Evolutionary conservation across 2,888 invertebrate species (phyloP), one percentile per base, ranked within the genome.

Genomic region (Ennomos erosarius): DNA sequence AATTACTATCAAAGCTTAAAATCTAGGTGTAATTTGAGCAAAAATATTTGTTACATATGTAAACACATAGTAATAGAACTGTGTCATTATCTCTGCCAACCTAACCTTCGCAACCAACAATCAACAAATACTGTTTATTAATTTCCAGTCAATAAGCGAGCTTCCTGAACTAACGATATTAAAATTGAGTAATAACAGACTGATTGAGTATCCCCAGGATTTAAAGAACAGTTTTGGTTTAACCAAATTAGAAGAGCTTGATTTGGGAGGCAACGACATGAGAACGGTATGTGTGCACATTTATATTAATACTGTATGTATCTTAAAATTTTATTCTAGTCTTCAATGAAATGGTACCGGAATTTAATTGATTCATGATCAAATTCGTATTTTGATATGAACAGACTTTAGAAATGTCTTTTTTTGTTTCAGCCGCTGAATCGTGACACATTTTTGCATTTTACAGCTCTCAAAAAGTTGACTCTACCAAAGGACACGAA

Each of bases 241-340:
- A 55, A 85, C 77, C 10, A 85, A 90, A 66, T 73, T 93, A 55
- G 76, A 85, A 72, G 87, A 87, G 67, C 70, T 93, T 26, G 86
- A 93, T 68, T 79, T 93, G 52, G 87, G 90, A 59, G 88, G 88
- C 62, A 93, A 93, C 65, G 90, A 90, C 50, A 87, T 91, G 77
- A 82, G 88, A 81, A 82, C 85, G 76, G 90, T 90, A 85, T 78
- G 68, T 65, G 37, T 40, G n/a, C n/a, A n/a, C 9, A 12, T 39
- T 35, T 64, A 47, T n/a, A 37, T 33, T 49, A 11, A 42, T 42
- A 16, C 38, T 46, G 6, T 34, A 8, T 10, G 13, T 9, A 12
- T n/a, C n/a, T 26, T n/a, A n/a, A 26, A 42, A 10, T 10, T 26
- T 4, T 8, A 40, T 26, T 26, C 26, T 16, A 3, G 3, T 16